Base-by-base conservation (phyloP, 1,140 invertebrate species). In the Heliconius nattereri region DNA sequence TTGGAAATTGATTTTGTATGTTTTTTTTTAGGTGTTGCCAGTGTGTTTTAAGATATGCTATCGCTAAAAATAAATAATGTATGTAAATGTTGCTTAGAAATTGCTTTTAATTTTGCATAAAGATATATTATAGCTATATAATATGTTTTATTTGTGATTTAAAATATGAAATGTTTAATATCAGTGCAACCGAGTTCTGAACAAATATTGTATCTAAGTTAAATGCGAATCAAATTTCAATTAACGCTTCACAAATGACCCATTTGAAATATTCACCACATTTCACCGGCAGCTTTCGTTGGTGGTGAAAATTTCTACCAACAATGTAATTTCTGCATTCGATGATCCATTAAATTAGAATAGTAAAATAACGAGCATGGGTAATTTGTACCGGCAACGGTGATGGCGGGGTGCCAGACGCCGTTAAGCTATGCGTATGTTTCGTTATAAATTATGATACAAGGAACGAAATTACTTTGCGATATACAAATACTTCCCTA, bases 271-370 rank as follows among this genome's bases (percentile, higher is more conserved):
- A 45, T 76, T 70, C 23, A 70, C 23, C 75, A 76, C 74, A 35
- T 71, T 71, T 71, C 45, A 72, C 40, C 7, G 71, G 11, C 66
- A 76, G 70, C 45, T 72, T 77, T 49, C 70, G 76, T 77, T 54
- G 7, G 45, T 32, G 76, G 76, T 77, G 57, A 54, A 66, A 77
- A 52, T 77, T 71, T 52, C 29, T 72, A 26, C 40, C 20, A 71
- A 66, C 45, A 73, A 78, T 73, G 71, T 74, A 76, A 84, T 78
- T 74, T 74, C 71, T 73, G 57, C 76, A 73, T 75, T 70, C 77
- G 78, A 70, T 79, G 80, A 79, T 75, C 83, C 76, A 75, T 79
- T 80, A 82, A 84, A 84, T 84, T 84, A 82, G 83, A 82, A 83
- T 76, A 73, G 78, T 80, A 78, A 78, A 73, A 79, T 82, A 83